Conservation (phyloP, 1,140 invertebrate species). For the Diabrotica undecimpunctata region DNA sequence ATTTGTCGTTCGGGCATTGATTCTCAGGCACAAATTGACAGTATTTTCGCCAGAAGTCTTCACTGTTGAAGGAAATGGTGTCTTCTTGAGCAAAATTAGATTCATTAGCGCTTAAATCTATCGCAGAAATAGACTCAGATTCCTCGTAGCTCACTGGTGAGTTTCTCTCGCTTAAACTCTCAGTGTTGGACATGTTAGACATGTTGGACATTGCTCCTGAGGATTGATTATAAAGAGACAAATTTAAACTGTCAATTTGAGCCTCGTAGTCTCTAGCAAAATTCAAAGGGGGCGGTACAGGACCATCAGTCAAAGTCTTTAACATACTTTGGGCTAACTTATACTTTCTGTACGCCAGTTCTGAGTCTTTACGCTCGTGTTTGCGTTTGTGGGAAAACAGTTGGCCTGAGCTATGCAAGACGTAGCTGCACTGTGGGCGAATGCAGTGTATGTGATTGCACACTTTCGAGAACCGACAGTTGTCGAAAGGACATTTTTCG, state of each 20-base stretch:
- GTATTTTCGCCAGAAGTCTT: constrained; percentile 62
- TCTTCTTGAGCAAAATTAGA: constrained; percentile 36
- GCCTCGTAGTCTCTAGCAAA: constrained; percentile 39
- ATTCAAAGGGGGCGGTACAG: constrained; percentile 25
- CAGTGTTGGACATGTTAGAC: constrained; percentile 39
- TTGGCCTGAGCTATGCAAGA: constrained; percentile 92
- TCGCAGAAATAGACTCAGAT: constrained; percentile 39
- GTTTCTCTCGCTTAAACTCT: constrained; percentile 44
- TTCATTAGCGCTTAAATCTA: constrained; percentile 46
- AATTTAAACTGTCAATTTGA: constrained; percentile 37
- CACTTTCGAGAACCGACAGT: constrained; percentile 88
- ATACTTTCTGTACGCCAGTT: constrained; percentile 77
- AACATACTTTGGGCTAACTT: constrained; percentile 53
- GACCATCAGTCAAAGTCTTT: constrained; percentile 43
- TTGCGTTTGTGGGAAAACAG: constrained; percentile 97
- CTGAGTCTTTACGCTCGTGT: constrained; percentile 89
- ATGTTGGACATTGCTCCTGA: constrained; percentile 25
- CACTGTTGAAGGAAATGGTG: constrained; percentile 39
- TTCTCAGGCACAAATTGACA: constrained; percentile 54
- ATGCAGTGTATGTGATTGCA: constrained; percentile 99
- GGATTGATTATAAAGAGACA: constrained; percentile 37
- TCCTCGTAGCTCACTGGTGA: constrained; percentile 45
- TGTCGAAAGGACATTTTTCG: constrained; percentile 85
- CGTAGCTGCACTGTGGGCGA: constrained; percentile 89
- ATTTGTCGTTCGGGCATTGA: constrained; percentile 58